Evolutionary conservation across 2,113 vertebrate genomes (phyloP).

Genomic region (Nycticryphes semicollaris): DNA sequence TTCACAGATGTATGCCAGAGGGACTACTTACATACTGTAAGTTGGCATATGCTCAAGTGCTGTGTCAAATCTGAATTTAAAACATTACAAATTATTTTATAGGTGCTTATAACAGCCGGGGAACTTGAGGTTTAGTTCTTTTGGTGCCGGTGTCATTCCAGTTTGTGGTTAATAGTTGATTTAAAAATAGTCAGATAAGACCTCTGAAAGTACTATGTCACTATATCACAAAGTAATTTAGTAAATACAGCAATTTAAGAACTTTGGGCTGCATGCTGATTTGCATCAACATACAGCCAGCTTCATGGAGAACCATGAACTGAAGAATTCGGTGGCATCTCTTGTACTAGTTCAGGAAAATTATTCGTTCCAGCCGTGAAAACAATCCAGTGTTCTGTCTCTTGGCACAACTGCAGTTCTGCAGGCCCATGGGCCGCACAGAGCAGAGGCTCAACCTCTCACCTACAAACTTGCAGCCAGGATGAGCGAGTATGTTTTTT

Average conservation of each 20-base stretch:
- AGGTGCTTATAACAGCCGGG: not conserved
- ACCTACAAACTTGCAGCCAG: not conserved
- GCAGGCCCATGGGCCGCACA: not conserved
- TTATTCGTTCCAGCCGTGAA: fast-evolving
- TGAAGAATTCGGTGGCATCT: not conserved
- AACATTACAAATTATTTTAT: not conserved
- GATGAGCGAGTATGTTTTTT: not conserved
- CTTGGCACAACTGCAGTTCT: not conserved
- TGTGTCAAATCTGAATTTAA: not conserved
- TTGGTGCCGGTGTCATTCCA: not conserved
- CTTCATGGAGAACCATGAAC: not conserved
- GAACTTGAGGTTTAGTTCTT: not conserved
- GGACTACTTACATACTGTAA: not conserved
- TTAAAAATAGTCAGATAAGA: not conserved
- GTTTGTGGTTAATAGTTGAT: not conserved
- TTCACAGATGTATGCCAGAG: constrained; percentile 4
- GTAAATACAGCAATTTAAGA: not conserved
- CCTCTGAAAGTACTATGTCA: not conserved
- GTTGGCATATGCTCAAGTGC: not conserved
- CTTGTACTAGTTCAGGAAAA: not conserved
- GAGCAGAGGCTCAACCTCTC: not conserved
- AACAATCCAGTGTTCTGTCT: not conserved
- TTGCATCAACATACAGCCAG: not conserved
- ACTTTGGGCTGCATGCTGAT: not conserved
- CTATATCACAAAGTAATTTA: not conserved